Percentiles rank a stretch among this genome's conserved stretches.
Evolutionary conservation across 2,113 vertebrate genomes (phyloP).

Genomic region (Argyrosomus japonicus): DNA sequence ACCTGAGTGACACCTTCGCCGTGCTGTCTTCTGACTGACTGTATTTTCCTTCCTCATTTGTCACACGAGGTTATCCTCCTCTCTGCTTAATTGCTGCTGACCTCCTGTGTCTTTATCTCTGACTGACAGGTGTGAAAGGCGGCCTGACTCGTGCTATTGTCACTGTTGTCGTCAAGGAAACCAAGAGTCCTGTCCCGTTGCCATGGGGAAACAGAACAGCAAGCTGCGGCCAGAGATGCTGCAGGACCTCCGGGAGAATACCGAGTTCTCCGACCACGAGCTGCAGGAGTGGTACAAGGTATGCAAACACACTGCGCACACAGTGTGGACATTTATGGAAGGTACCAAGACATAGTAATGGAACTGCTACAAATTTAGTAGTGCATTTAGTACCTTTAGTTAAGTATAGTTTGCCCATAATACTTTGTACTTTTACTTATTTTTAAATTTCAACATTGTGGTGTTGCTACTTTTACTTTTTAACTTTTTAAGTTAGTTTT

Average conservation of each 20-base stretch:
- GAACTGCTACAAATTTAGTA: background rate
- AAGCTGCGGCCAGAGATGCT: conserved; percentile 98
- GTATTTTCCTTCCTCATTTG: conserved; percentile 3
- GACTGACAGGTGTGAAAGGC: conserved; percentile 79
- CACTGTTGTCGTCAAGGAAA: conserved; percentile 64
- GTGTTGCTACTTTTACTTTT: background rate
- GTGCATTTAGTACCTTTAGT: background rate
- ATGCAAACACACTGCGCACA: background rate
- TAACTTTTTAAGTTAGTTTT: background rate
- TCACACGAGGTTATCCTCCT: conserved; percentile 8
- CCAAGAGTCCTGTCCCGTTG: conserved; percentile 60
- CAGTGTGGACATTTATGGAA: background rate
- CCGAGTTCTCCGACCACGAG: conserved; percentile 97
- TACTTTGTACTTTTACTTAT: too few relatives aligned
- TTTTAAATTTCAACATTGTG: background rate
- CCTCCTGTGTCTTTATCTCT: conserved; percentile 37
- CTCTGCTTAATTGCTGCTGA: conserved; percentile 45
- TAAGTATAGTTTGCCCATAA: too few relatives aligned
- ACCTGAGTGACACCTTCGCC: background rate
- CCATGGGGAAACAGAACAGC: conserved; percentile 99
- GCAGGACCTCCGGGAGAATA: conserved; percentile 97
- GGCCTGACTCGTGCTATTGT: conserved; percentile 64
- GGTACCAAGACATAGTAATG: background rate
- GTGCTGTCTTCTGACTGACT: conserved; percentile 3
- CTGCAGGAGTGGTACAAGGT: conserved; percentile 99